phyloP scores from a whole-genome alignment of 2,113 vertebrate genomes.

The Candoia aspera region DNA sequence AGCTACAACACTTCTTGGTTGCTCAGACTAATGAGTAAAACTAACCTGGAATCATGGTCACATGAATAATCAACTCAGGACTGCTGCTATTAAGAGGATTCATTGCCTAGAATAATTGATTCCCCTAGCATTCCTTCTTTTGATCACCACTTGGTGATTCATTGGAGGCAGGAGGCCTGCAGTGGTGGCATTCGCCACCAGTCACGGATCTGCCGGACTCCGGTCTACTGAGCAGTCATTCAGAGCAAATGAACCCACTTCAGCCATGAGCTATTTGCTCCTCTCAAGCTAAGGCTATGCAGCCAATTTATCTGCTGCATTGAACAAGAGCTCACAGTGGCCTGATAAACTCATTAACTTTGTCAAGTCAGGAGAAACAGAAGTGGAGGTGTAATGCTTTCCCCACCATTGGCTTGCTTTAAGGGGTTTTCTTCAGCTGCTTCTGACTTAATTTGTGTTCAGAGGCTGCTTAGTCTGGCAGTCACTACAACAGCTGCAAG shows the following conservation, averaged over 20 bases:
- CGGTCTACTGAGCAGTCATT: background rate
- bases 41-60: background rate
- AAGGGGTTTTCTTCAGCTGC: background rate
- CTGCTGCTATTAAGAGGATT: background rate
- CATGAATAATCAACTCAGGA: background rate
- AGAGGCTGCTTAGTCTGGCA: slow-evolving; percentile 13
- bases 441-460: slow-evolving; percentile 12
- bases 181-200: background rate
- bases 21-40: background rate
- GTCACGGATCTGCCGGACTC: background rate
- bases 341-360: slow-evolving; percentile 7
- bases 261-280: background rate
- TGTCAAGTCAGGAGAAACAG: background rate
- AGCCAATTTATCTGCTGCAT: background rate
- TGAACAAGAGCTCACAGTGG: background rate
- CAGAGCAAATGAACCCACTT: background rate
- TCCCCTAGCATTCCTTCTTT: background rate
- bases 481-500: slow-evolving; percentile 1
- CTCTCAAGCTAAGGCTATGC: background rate
- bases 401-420: accelerated
- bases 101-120: background rate
- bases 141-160: background rate
- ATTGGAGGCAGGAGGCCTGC: background rate
- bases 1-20: background rate
- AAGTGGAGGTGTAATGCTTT: background rate